Conservation (phyloP, 2,797 vertebrate genomes). For the Uromys caudimaculatus region DNA sequence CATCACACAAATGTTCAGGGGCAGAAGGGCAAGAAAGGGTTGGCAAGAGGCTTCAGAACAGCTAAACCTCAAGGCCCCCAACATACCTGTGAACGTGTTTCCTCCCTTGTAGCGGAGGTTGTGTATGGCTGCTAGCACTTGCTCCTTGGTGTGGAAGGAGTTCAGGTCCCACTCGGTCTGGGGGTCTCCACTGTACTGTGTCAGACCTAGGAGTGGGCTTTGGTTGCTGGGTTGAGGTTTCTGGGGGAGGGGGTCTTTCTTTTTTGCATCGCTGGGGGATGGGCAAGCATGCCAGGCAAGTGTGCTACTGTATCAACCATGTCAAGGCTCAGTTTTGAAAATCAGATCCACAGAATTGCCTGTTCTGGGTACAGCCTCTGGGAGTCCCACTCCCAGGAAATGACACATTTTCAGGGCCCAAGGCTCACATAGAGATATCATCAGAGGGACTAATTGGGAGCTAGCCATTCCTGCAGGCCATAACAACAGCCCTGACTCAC, state of each 20-base stretch:
- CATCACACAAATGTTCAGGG: neutral
- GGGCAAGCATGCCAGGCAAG: neutral
- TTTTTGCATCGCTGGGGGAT: neutral
- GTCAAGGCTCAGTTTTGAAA: neutral
- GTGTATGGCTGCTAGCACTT: constrained; percentile 92
- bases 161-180: constrained; percentile 96
- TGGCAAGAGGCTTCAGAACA: too few species aligned
- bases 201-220: constrained; percentile 88
- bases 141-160: constrained; percentile 90
- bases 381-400: neutral
- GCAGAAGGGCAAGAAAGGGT: neutral
- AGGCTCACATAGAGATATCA: neutral
- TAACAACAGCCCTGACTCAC: neutral
- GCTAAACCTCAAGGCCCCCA: neutral
- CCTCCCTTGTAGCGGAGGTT: constrained; percentile 94
- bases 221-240: neutral
- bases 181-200: constrained; percentile 96
- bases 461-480: neutral
- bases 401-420: neutral
- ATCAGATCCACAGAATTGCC: neutral
- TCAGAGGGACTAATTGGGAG: neutral
- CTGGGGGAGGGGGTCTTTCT: neutral
- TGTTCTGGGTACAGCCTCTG: neutral
- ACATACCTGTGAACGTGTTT: constrained; percentile 96
- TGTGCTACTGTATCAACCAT: neutral